phyloP scores from a whole-genome alignment of 2,113 vertebrate species.

The Macrotis lagotis region DNA sequence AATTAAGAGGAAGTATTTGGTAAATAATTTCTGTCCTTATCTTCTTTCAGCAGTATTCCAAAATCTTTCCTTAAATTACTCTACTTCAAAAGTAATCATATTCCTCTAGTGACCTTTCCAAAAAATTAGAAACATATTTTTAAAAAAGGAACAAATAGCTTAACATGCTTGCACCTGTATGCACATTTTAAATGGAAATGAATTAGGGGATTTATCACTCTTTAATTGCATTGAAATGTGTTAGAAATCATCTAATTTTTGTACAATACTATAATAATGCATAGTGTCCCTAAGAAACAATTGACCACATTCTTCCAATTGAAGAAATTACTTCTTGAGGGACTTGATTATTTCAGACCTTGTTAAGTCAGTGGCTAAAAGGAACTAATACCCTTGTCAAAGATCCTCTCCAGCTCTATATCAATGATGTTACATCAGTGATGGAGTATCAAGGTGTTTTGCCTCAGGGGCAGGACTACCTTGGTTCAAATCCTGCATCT shows the following conservation, averaged over 20 bases:
- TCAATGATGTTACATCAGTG: not conserved
- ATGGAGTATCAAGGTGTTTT: not conserved
- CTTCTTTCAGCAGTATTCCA: slow-evolving; percentile 32
- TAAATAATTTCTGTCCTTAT: not conserved
- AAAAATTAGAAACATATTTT: not conserved
- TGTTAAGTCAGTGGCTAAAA: not conserved
- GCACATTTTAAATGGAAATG: not conserved
- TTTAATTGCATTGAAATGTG: not conserved
- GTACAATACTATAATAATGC: not conserved
- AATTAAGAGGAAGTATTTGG: slow-evolving; percentile 2
- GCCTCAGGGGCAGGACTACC: not conserved
- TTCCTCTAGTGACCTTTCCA: not conserved
- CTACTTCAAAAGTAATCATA: not conserved
- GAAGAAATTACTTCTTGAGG: not conserved
- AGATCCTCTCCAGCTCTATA: not conserved
- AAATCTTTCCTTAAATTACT: not conserved
- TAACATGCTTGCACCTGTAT: not conserved
- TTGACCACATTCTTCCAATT: not conserved
- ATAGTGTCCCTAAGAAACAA: not conserved
- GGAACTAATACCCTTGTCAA: not conserved
- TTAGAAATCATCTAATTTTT: slow-evolving; percentile 22
- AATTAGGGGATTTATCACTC: not conserved
- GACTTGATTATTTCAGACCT: not conserved
- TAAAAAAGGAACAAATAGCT: not conserved
- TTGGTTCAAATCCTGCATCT: not conserved